Base-by-base conservation (phyloP, 2,888 invertebrate genomes). In the Tenthredo livida region DNA sequence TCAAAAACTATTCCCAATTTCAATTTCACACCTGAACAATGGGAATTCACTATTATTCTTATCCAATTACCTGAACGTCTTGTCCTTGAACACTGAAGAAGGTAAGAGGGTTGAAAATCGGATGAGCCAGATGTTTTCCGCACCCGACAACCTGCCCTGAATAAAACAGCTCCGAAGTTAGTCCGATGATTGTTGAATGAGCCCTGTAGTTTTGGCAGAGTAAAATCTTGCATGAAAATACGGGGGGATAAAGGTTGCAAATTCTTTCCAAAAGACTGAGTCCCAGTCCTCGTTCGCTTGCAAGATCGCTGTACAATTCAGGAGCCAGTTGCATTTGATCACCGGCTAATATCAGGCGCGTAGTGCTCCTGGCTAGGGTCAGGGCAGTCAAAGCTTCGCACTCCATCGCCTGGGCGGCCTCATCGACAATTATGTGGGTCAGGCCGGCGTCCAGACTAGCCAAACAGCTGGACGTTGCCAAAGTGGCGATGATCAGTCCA, bases 261-360 rank as follows among this genome's bases (percentile, higher is more conserved):
- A 98, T 94, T 50, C 98, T 94, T 92, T 98, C 97, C 85, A 98
- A 92, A 29, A 97, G 93, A 7, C 97, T 97, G 43, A 96, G 95
- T 87, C 97, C 96, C 73, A 97, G 93, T 86, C 96, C 96, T 1
- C 96, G 94, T 88, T 96, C 96, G 89, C 95, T 95, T 9, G 96
- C 96, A 90, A 97, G 96, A 83, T 96, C 95, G 15, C 97, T 97
- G 92, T 96, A 97, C 9, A 97, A 94, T 92, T 97, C 97, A 0
- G 97, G 97, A 86, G 97, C 96, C 91, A 97, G 94, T 94, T 97
- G 96, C 97, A 97, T 97, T 91, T 97, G 97, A 93, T 97, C 97
- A 80, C 98, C 98, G 77, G 97, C 97, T 70, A 98, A 93, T 0
- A 97, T 97, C 85, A 98, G 95, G 70, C 97, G 94, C 0, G 97